These are phyloP conservation scores for Dasyprocta punctata DNA, from an alignment of 2,113 vertebrate genomes.

Conservation along the genomic window DNA sequence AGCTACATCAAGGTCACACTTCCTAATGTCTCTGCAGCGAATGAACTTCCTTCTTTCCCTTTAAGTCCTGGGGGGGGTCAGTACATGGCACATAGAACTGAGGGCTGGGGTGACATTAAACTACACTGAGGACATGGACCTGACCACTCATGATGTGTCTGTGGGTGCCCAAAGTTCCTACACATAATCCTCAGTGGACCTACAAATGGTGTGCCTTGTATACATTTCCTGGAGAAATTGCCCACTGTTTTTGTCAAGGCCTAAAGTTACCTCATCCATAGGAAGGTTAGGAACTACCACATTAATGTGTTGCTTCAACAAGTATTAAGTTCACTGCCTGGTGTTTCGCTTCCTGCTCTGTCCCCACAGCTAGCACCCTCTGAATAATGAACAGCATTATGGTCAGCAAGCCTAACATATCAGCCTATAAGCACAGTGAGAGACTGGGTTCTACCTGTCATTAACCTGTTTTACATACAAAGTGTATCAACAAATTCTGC, in stretches of 20 bases:
- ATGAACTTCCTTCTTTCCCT: neutral
- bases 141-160: neutral
- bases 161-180: neutral
- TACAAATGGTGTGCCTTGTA: fast-evolving
- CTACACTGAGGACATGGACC: neutral
- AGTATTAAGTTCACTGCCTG: neutral
- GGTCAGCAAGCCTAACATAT: neutral
- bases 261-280: neutral
- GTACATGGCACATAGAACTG: neutral
- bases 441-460: neutral
- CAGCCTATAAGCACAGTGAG: neutral
- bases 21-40: neutral
- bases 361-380: neutral
- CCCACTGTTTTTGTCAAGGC: neutral
- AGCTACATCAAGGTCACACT: neutral
- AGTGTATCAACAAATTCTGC: slow-evolving; percentile 33
- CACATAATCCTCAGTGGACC: fast-evolving
- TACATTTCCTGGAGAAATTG: neutral
- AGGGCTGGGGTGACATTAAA: fast-evolving
- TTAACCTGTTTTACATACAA: neutral
- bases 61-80: neutral
- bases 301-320: neutral
- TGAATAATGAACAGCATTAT: neutral
- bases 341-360: neutral
- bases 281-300: neutral